These are phyloP conservation scores for Eupithecia dodoneata DNA, from an alignment of 2,888 invertebrate species.

Conservation along the genomic window DNA sequence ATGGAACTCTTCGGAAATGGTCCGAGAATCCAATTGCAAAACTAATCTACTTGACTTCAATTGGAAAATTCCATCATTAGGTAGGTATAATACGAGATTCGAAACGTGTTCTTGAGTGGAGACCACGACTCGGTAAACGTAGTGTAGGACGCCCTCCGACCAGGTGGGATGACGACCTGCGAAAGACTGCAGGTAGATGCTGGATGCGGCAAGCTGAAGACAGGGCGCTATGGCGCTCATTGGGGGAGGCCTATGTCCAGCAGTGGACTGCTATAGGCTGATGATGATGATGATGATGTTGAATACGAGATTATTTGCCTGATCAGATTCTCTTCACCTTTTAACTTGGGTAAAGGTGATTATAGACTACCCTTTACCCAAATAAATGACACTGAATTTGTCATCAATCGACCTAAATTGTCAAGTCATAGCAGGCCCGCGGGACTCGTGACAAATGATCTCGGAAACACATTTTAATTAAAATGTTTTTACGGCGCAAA, in stretches of 20 bases:
- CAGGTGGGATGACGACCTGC: too few relatives aligned
- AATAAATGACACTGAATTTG: constrained; percentile 4
- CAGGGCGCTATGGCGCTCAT: too few relatives aligned
- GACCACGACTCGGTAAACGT: too few relatives aligned
- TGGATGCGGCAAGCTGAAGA: too few relatives aligned
- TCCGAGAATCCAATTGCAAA: neutral
- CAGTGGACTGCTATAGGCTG: too few relatives aligned
- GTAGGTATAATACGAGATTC: neutral
- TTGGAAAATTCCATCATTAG: neutral
- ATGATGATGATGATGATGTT: too few relatives aligned
- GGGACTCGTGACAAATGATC: constrained; percentile 33
- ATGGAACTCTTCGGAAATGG: neutral
- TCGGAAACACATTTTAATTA: constrained; percentile 40
- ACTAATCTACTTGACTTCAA: neutral
- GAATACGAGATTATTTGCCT: neutral
- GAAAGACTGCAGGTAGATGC: too few relatives aligned
- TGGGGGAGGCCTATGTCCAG: too few relatives aligned
- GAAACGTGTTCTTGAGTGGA: too few relatives aligned
- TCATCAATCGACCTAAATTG: neutral
- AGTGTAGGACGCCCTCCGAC: too few relatives aligned
- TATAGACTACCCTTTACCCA: neutral
- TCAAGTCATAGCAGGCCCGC: neutral
- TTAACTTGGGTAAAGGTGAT: neutral
- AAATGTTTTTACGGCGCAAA: constrained; percentile 26
- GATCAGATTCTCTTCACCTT: neutral